These are phyloP conservation scores for Eptatretus burgeri DNA, from an alignment of 2,113 vertebrate genomes.

Conservation along the genomic window DNA sequence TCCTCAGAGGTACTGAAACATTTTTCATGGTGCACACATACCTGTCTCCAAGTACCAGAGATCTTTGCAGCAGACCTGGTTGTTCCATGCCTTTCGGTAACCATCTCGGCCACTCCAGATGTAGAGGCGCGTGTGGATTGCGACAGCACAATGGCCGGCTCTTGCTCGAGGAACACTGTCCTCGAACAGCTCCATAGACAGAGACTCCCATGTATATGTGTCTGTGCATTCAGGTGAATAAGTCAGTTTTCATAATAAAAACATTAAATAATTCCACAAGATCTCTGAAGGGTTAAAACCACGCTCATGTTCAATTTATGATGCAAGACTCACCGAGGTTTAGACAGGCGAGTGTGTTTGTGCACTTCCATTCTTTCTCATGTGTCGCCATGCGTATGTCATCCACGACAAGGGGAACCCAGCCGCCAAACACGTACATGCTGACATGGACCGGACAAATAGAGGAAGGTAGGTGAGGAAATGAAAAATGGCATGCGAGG, in stretches of 20 bases:
- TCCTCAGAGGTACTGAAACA: too few relatives aligned
- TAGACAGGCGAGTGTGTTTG: conserved; percentile 42
- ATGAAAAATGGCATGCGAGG: not conserved
- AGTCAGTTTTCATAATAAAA: not conserved
- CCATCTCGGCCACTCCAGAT: conserved; percentile 89
- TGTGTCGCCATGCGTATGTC: conserved; percentile 18
- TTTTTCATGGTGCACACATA: conserved; percentile 16
- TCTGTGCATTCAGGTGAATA: not conserved
- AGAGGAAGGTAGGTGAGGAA: conserved; percentile 11
- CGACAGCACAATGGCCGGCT: conserved; percentile 53
- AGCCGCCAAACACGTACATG: conserved; percentile 90
- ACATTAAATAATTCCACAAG: not conserved
- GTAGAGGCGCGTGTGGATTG: conserved; percentile 59
- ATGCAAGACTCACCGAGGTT: conserved; percentile 39
- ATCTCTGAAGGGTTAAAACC: not conserved
- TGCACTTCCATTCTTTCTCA: conserved; percentile 62
- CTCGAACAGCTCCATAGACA: conserved; percentile 9
- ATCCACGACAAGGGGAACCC: conserved; percentile 41
- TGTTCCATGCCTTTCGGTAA: conserved; percentile 62
- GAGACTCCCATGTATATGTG: not conserved
- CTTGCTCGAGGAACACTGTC: conserved; percentile 37
- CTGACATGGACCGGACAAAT: conserved; percentile 19
- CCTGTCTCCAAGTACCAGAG: conserved; percentile 95
- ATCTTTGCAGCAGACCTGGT: conserved; percentile 94
- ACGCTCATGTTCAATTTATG: not conserved